Base-by-base conservation (phyloP, 2,888 invertebrate genomes). In the Drosophila mulleri region DNA sequence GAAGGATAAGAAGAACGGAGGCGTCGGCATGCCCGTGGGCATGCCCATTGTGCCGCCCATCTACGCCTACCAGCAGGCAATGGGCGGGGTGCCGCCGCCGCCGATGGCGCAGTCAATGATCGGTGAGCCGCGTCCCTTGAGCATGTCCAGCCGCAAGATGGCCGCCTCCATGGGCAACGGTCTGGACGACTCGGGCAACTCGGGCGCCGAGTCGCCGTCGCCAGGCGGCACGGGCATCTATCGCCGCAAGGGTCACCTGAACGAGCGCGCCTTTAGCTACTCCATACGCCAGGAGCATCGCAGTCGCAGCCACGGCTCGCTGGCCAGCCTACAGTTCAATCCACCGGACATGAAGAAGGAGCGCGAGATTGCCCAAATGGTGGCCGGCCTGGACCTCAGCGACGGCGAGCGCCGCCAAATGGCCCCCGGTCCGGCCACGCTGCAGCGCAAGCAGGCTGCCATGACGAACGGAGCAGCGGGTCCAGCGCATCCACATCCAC, bases 221-320 rank as follows among this genome's bases (percentile, higher is more conserved):
- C 94, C 94, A 0, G 94, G 95, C 0, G 95, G 97, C 58, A 96
- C 96, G 1, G 96, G 96, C n/a, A 98, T 98, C 75, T 98, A 98
- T 91, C 94, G 97, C 85, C 96, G 97, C 91, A 98, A 98, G 90
- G 98, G 98, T 0, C 98, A 98, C 90, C 93, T 98, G 78, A 98
- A 98, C 93, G 98, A 98, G 92, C 94, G 98, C 59, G 98, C 98
- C 29, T 98, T 98, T 92, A 97, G 97, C 65, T 98, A 98, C 93
- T 98, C 98, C 83, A 98, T 98, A 91, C 94, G 98, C 66, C 98
- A 98, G 92, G 98, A 98, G 92, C 98, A 98, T 92, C 95, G 98
- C 78, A 98, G 98, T 92, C 94, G 98, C 72, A 98, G 98, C 89
- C 98, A 98, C 92, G 98, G 98, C 69, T 97, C 97, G 70, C 94